A percentile compares a stretch with the other conserved stretches of the same genome.
Conservation (phyloP, 1,140 invertebrate genomes). For the Colletes latitarsis region DNA sequence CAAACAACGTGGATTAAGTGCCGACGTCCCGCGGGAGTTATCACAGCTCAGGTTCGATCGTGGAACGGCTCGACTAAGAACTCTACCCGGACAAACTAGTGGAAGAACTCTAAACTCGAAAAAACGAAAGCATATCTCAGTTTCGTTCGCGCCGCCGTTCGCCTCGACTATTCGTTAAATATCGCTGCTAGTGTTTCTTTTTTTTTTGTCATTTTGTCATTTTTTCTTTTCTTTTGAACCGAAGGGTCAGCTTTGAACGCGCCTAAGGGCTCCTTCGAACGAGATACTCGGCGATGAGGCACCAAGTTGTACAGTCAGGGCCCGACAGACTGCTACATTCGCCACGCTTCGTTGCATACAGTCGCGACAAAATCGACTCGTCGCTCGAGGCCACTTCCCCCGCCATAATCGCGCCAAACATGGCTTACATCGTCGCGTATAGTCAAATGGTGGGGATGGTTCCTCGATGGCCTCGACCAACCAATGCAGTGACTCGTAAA, state of each 20-base stretch:
- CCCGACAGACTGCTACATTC: no score
- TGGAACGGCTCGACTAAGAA: constrained; percentile 61
- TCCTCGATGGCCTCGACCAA: not conserved
- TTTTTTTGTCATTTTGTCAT: no score
- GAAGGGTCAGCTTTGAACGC: not conserved
- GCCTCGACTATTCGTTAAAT: constrained; percentile 21
- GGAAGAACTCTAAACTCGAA: constrained; percentile 36
- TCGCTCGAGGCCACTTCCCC: not conserved
- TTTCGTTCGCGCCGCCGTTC: constrained; percentile 19
- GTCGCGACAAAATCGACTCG: not conserved
- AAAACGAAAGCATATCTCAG: not conserved
- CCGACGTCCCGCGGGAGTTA: constrained; percentile 71
- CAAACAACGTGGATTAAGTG: constrained; percentile 77
- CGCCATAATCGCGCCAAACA: not conserved
- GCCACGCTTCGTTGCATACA: no score
- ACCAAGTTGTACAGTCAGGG: no score
- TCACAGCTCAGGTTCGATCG: constrained; percentile 67
- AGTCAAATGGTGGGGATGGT: no score
- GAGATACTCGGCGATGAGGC: no score
- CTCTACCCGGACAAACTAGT: constrained; percentile 36
- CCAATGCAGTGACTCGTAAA: not conserved
- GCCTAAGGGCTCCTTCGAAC: not conserved
- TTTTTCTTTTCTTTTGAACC: not conserved
- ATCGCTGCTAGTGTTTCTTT: not conserved
- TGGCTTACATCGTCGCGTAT: not conserved